A percentile compares a stretch with the other conserved stretches of the same genome.
Evolutionary conservation across 2,888 invertebrate genomes (phyloP).

Genomic region (Pandemis corylana): DNA sequence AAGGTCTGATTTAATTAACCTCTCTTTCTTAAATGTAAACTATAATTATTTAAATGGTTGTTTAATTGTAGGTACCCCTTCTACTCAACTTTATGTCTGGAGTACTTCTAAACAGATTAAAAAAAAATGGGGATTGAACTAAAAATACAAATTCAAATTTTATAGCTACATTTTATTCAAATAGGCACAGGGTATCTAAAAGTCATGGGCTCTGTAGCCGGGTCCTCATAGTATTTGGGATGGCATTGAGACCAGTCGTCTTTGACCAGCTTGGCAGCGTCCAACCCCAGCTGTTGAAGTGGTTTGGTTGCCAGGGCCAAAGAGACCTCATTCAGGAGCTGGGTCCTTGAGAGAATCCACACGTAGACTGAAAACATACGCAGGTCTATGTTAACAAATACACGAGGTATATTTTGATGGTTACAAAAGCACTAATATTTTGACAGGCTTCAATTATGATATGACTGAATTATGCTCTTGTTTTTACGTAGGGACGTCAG

Average conservation of each 20-base stretch:
- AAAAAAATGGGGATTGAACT: no score
- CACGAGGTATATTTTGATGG: background rate
- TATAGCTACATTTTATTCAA: slow-evolving; percentile 40
- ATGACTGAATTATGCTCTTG: no score
- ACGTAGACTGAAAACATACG: slow-evolving; percentile 66
- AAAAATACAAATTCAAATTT: no score
- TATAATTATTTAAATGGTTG: no score
- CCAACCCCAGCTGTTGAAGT: slow-evolving; percentile 57
- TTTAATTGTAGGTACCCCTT: no score
- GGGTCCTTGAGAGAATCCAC: slow-evolving; percentile 71
- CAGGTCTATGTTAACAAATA: background rate
- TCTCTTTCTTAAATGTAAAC: no score
- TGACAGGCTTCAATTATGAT: no score
- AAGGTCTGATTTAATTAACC: no score
- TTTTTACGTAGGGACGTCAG: no score
- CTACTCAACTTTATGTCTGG: no score
- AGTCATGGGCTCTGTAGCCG: slow-evolving; percentile 60
- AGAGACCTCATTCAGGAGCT: slow-evolving; percentile 67
- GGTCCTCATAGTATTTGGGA: slow-evolving; percentile 69
- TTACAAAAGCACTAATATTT: background rate
- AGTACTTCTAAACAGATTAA: no score
- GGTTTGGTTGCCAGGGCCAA: slow-evolving; percentile 66
- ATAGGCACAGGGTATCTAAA: slow-evolving; percentile 69
- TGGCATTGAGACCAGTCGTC: slow-evolving; percentile 62
- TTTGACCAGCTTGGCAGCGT: slow-evolving; percentile 54